Conservation (phyloP, 2,113 vertebrate species). For the Gyps fulvus region DNA sequence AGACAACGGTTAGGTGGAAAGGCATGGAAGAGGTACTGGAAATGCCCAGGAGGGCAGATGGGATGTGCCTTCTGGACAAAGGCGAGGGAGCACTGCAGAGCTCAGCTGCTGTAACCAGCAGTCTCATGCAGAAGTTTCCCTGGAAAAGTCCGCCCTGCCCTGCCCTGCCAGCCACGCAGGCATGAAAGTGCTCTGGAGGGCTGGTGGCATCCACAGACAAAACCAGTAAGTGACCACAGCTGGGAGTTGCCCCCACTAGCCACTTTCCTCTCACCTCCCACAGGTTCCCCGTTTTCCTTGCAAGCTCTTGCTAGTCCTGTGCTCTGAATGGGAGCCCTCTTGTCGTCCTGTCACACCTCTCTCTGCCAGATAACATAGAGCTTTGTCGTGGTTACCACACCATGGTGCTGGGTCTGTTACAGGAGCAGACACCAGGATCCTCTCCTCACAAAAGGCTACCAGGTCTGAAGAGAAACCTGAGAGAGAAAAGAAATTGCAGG, state of each 20-base stretch:
- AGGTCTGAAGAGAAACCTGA: accelerated
- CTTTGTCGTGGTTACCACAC: neutral
- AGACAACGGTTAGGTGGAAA: neutral
- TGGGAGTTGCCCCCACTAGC: neutral
- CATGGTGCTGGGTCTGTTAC: neutral
- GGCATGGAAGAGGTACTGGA: neutral
- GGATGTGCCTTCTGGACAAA: neutral
- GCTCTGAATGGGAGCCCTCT: neutral
- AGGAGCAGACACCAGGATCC: neutral
- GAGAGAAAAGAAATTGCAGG: neutral
- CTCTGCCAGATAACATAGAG: neutral
- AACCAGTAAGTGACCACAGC: neutral
- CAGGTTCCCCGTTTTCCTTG: neutral
- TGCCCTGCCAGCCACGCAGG: neutral
- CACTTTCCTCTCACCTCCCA: neutral
- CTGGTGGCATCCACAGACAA: neutral
- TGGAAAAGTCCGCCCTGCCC: neutral
- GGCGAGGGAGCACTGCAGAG: neutral
- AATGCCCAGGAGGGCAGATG: neutral
- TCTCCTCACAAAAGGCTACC: accelerated
- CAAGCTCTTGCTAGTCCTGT: neutral
- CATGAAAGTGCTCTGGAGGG: neutral
- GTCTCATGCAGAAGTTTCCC: neutral
- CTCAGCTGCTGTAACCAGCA: neutral
- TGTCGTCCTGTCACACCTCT: neutral